phyloP scores from a whole-genome alignment of 2,797 vertebrate genomes.

The Melanotaenia maccullochi region DNA sequence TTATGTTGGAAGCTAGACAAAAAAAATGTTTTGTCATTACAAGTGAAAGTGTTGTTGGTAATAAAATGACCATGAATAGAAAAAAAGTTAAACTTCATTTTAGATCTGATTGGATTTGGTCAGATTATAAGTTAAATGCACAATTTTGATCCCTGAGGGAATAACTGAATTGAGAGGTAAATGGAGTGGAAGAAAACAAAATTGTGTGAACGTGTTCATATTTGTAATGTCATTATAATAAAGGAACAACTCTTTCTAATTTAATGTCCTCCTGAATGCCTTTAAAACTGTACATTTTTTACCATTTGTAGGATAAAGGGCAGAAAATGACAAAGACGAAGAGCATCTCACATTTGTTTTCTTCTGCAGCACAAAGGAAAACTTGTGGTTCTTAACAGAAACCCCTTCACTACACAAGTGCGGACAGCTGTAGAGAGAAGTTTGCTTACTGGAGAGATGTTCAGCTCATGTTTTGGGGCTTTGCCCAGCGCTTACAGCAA shows the following conservation, averaged over 20 bases:
- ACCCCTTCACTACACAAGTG: constrained; percentile 25
- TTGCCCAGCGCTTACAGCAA: constrained; percentile 55
- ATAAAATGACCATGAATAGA: constrained; percentile 17
- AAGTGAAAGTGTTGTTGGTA: constrained; percentile 10
- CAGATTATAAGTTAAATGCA: constrained; percentile 29
- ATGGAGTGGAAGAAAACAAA: constrained; percentile 31
- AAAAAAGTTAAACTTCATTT: constrained; percentile 20
- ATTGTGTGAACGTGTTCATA: constrained; percentile 14
- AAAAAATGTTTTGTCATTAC: constrained; percentile 3
- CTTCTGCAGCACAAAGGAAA: constrained; percentile 14
- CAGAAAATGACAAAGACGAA: constrained; percentile 9
- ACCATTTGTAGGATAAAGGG: neutral
- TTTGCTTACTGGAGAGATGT: constrained; percentile 63
- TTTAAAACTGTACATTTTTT: constrained; percentile 9
- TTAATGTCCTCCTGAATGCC: constrained; percentile 21
- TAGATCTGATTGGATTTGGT: constrained; percentile 31
- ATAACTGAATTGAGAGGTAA: constrained; percentile 26
- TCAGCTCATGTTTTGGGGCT: constrained; percentile 61
- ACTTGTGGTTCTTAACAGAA: constrained; percentile 44
- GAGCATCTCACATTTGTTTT: neutral
- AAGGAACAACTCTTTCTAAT: constrained; percentile 25
- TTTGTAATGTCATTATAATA: constrained; percentile 27
- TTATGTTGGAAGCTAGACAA: constrained; percentile 4
- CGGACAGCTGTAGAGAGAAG: constrained; percentile 41
- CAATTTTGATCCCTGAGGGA: constrained; percentile 27